phyloP scores from a whole-genome alignment of 2,888 invertebrate species.

The Drosophila nigritarsus region DNA sequence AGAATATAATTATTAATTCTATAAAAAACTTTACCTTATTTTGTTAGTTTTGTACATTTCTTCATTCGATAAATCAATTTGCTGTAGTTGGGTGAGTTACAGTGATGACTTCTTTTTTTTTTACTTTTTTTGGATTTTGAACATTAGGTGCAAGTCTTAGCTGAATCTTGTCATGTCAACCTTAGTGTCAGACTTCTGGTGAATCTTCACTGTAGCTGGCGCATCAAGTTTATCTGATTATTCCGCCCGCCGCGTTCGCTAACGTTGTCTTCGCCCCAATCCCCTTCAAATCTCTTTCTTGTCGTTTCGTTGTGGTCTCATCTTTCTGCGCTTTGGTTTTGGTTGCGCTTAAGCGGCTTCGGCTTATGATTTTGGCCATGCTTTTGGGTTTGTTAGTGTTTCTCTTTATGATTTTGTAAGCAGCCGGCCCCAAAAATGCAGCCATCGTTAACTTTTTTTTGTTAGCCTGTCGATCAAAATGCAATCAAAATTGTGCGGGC shows the following conservation, averaged over 20 bases:
- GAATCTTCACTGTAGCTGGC: slow-evolving; percentile 41
- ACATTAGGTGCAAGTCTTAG: neutral
- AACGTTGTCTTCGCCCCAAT: neutral
- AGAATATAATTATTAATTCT: neutral
- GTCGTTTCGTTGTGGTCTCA: slow-evolving; percentile 49
- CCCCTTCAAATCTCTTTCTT: neutral
- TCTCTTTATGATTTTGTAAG: slow-evolving; percentile 60
- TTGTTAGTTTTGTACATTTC: no score
- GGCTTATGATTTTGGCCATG: slow-evolving; percentile 57
- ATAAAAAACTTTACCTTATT: neutral
- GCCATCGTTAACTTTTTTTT: slow-evolving; percentile 63
- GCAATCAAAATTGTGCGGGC: slow-evolving; percentile 79
- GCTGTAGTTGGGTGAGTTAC: neutral
- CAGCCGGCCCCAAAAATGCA: slow-evolving; percentile 46
- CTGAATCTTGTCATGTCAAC: neutral
- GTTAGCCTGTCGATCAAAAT: slow-evolving; percentile 75
- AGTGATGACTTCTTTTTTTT: neutral
- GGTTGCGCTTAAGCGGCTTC: slow-evolving; percentile 39
- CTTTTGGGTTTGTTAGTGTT: slow-evolving; percentile 49
- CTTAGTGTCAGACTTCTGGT: neutral
- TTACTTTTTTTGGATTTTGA: neutral
- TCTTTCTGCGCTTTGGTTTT: slow-evolving; percentile 50
- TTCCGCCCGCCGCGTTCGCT: slow-evolving; percentile 52
- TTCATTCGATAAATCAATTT: neutral
- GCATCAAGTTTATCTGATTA: slow-evolving; percentile 69